These are phyloP conservation scores for Campylomormyrus tamandua DNA, from an alignment of 2,113 vertebrate species.

Conservation along the genomic window DNA sequence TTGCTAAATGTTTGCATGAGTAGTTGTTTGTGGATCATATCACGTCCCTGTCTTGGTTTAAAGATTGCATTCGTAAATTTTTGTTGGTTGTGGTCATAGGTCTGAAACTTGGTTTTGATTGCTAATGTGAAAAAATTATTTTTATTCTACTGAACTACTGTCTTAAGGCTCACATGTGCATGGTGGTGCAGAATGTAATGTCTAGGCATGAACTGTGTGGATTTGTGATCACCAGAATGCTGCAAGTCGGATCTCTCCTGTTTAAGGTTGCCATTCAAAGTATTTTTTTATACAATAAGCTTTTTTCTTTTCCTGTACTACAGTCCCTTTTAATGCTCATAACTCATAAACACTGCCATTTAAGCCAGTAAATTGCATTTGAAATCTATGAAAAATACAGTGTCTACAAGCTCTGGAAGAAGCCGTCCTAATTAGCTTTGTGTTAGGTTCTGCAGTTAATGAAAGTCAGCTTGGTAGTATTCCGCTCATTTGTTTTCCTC, in stretches of 20 bases:
- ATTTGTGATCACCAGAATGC: slow-evolving; percentile 20
- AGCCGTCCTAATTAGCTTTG: neutral
- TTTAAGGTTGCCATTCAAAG: neutral
- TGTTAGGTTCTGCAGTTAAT: neutral
- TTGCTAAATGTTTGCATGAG: neutral
- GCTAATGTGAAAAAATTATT: neutral
- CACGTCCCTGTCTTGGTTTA: neutral
- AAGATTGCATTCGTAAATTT: neutral
- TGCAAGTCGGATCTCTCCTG: neutral
- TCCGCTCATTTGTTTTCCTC: slow-evolving; percentile 8
- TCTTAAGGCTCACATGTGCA: slow-evolving; percentile 22
- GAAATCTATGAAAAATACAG: neutral
- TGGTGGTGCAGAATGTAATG: slow-evolving; percentile 42
- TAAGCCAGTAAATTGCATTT: neutral
- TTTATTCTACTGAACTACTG: neutral
- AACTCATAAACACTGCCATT: neutral
- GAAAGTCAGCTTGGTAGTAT: neutral
- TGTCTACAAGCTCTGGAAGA: neutral
- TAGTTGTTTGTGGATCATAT: neutral
- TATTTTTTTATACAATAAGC: neutral
- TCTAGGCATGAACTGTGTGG: slow-evolving; percentile 40
- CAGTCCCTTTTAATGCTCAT: neutral
- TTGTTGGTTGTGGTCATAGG: neutral
- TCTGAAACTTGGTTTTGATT: neutral
- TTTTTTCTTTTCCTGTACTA: neutral